Base-by-base conservation (phyloP, 2,888 invertebrate species). In the Cheilosia grossa region DNA sequence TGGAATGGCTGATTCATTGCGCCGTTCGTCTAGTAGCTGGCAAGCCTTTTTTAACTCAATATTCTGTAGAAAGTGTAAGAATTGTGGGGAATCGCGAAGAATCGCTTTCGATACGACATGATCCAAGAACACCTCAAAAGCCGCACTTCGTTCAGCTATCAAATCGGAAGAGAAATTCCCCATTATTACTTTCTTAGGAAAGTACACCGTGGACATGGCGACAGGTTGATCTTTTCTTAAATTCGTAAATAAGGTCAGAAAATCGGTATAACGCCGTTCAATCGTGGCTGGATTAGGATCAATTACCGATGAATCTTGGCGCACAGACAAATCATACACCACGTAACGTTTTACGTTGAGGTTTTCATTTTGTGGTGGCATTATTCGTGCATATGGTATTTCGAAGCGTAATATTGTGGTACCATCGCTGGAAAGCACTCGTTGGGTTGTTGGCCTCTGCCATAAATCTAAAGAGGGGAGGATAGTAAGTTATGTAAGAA, bases 251-350 rank as follows among this genome's bases (percentile, higher is more conserved):
- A 96, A 92, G 82, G 94, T 94, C 64, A 94, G 91, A 90, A 96
- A 96, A 88, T 96, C 94, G 7, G 95, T 95, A 90, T 96, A 96
- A 87, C 96, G 93, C 66, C 96, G 92, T 88, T 95, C 95, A 59
- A 96, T 94, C 81, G 93, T 93, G 0, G 94, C 94, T 19, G 95
- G 95, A 86, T 94, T 93, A 42, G 93, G 90, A 91, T 95, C 95
- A 85, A 92, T 88, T 33, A 80, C 90, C 19, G 92, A 91, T n/a
- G 93, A 92, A 87, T 94, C 93, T 89, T 94, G 94, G 47, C 94
- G 92, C 40, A 95, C 94, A 90, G 94, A 94, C 67, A 96, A 89
- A 89, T 94, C 94, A 87, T 96, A 96, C 0, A 95, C 93, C 9
- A 96, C 95, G 91, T 93, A 94, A 89, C 95, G 95, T 89, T 95